Evolutionary conservation across 2,888 invertebrate genomes (phyloP), one percentile per base, ranked within the genome.

Genomic region (Hipparchia sbordonii): DNA sequence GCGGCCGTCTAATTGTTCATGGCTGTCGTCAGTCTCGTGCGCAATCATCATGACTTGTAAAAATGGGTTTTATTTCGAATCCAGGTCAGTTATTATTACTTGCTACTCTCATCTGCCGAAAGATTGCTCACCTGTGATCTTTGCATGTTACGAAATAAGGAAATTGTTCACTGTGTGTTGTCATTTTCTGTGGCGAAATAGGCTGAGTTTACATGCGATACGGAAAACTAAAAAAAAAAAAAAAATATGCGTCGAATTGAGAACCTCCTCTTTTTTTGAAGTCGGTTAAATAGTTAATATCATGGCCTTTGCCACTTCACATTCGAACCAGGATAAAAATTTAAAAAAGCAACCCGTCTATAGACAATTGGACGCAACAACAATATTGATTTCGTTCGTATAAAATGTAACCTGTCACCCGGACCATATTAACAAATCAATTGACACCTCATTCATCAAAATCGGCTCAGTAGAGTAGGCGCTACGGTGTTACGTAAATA

Each of bases 11-110:
- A 69, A 68, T 54, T 62, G 70, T 72, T 60, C 60, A 68, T 68
- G 54, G 61, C 65, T 71, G 68, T 70, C 62, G 68, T 66, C 61
- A 70, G 33, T 52, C 60, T 46, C 52, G 46, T 72, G 76, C 74
- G 72, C 67, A 75, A 73, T 76, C 75, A 75, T 62, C 46, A 70
- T 77, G 73, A 77, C 76, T 72, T 9, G 70, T 54, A 56, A 65
- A 68, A 72, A 57, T 73, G 54, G 39, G 48, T 72, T 72, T 69
- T 48, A 45, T 46, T 59, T 70, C 51, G 10, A 61, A 76, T 74
- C 39, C 71, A 70, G 76, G 76, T 75, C 76, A 77, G 60, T 60
- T 61, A 72, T 74, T 57, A 74, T 63, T 60, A 63, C 70, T 77
- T 75, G 72, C 71, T 71, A 59, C 70, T 63, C 67, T 67, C 69